A percentile compares a stretch with the other conserved stretches of the same genome.
Evolutionary conservation across 2,113 vertebrate genomes (phyloP).

Genomic region (Noctilio leporinus): DNA sequence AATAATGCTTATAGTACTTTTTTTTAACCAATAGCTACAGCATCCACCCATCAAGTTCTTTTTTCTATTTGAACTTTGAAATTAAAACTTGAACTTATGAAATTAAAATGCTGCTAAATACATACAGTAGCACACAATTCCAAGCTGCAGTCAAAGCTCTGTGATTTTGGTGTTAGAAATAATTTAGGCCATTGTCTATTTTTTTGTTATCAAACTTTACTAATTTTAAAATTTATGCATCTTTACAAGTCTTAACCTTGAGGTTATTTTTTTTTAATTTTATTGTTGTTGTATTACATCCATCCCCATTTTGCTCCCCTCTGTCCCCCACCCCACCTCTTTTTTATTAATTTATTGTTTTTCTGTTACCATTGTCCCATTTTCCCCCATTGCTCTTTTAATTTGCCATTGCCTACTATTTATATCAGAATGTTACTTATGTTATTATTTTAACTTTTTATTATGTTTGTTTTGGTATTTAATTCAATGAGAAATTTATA

Average conservation of each 20-base stretch:
- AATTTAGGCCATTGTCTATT: constrained; percentile 20
- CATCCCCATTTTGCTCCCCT: no score
- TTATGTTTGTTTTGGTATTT: constrained; percentile 17
- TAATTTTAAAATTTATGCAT: no score
- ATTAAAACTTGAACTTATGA: no score
- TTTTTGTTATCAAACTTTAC: no score
- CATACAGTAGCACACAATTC: background rate
- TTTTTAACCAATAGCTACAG: background rate
- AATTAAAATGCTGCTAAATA: background rate
- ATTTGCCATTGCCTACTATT: background rate
- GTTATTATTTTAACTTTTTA: background rate
- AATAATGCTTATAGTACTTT: background rate
- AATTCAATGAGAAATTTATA: background rate
- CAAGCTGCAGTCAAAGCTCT: background rate
- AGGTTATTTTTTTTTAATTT: no score
- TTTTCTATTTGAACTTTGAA: constrained; percentile 6
- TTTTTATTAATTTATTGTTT: no score
- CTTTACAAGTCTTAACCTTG: no score
- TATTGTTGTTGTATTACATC: no score
- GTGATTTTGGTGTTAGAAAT: background rate
- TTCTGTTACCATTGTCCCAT: no score
- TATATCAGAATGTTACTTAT: background rate
- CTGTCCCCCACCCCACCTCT: no score
- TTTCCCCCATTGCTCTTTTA: no score
- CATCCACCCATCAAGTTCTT: background rate